These are phyloP conservation scores for Podabrus alpinus DNA, from an alignment of 2,888 invertebrate genomes.

Conservation along the genomic window DNA sequence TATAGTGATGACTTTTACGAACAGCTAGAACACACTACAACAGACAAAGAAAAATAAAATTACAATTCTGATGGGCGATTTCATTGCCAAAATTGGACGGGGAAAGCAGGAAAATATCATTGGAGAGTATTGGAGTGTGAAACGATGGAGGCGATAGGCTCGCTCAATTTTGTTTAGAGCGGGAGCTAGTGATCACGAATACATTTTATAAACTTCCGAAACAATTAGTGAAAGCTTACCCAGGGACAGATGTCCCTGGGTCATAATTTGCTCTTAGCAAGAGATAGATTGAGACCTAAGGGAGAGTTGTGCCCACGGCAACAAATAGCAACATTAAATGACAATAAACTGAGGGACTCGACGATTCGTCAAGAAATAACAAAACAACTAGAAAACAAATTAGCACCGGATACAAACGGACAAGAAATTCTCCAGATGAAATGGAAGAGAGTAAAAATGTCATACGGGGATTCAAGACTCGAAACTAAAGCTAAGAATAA, in stretches of 20 bases:
- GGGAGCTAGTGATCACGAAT: slow-evolving; percentile 13
- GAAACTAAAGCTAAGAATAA: too few relatives aligned
- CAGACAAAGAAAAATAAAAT: background rate
- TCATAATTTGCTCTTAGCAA: slow-evolving; percentile 9
- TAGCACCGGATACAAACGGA: too few relatives aligned
- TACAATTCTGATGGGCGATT: background rate
- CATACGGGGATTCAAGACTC: too few relatives aligned
- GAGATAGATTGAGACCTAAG: too few relatives aligned
- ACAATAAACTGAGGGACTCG: too few relatives aligned
- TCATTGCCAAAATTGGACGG: background rate
- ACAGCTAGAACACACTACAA: background rate
- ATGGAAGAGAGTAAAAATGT: too few relatives aligned
- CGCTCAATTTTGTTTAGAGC: background rate
- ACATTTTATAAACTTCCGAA: slow-evolving; percentile 12
- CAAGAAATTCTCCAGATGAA: too few relatives aligned
- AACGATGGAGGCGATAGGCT: background rate
- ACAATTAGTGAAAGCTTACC: slow-evolving; percentile 25
- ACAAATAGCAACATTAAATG: too few relatives aligned
- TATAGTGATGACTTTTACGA: background rate
- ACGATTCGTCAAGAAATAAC: too few relatives aligned
- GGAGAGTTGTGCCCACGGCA: too few relatives aligned
- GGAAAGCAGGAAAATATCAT: background rate
- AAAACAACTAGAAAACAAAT: too few relatives aligned
- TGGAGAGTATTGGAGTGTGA: background rate
- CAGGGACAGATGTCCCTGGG: slow-evolving; percentile 9